Evolutionary conservation across 2,113 vertebrate species (phyloP).

Genomic region (Herpetotheres cachinnans): DNA sequence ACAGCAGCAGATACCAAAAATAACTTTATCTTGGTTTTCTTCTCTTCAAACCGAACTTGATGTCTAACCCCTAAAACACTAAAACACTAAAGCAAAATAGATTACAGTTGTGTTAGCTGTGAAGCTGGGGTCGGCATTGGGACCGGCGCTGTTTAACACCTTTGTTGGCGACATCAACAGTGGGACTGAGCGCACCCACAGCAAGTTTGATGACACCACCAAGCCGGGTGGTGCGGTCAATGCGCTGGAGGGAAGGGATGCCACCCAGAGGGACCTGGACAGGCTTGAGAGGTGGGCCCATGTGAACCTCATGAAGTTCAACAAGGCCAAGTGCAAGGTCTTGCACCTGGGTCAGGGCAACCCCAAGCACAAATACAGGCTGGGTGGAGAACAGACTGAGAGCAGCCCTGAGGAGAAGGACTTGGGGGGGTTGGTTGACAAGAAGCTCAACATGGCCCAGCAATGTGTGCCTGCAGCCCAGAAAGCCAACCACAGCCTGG

Average conservation of each 20-base stretch:
- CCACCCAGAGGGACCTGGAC: background rate
- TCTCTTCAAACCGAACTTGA: background rate
- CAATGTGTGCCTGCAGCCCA: background rate
- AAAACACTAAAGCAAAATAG: background rate
- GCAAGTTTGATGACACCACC: background rate
- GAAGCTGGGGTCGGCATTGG: background rate
- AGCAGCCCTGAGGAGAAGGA: background rate
- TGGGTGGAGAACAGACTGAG: background rate
- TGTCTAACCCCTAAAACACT: background rate
- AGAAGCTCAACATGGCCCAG: too few species aligned
- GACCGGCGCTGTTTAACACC: background rate
- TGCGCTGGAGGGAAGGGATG: background rate
- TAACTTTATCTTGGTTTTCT: background rate
- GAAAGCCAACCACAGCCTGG: too few species aligned
- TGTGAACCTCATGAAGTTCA: background rate
- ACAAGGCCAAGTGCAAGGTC: background rate
- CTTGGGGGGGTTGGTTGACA: too few species aligned
- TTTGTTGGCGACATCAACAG: background rate
- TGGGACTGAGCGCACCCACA: background rate
- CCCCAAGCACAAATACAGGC: background rate
- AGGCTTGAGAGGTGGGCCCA: background rate
- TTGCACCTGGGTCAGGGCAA: background rate
- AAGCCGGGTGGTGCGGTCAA: background rate
- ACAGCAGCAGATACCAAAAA: background rate
- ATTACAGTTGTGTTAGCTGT: background rate